Evolutionary conservation across 2,113 vertebrate species (phyloP), one percentile per base, ranked within the genome.

Genomic region (Phrynosoma blainvillii): DNA sequence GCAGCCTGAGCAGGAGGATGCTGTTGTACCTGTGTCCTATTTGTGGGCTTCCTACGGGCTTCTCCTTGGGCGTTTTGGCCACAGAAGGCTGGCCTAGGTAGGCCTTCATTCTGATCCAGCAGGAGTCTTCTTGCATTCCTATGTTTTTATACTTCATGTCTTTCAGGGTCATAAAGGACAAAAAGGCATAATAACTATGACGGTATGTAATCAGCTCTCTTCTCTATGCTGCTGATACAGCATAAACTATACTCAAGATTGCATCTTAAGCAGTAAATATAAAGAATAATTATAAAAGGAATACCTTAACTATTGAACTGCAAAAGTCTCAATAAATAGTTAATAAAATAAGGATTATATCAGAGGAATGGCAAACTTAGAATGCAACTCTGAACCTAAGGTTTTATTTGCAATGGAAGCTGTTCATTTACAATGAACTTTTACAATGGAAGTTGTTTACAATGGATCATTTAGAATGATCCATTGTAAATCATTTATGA

Each of bases 131-230:
- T 27, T 30, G 25, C 25, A 12, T 71, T 71, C 66, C 12, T 30
- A 71, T n/a, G 4, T 54, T 21, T 56, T 59, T 84, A 21, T 89
- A 32, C 90, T 88, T 88, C 90, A 52, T 83, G 95, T 84, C 25
- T 93, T 90, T 80, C 90, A 99, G 98, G 98, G 98, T 32, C 25
- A 82, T 52, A 97, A 96, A 95, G 98, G 98, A 85, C 86, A 92
- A 82, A 90, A 89, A 83, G 97, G 97, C 90, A 47, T 7, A 8
- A 87, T 7, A 84, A 56, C 65, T 80, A 96, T 95, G 95, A 95
- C 82, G 80, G 98, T 98, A 95, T 94, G 97, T 97, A 84, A 93
- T 86, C 11, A 59, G 76, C 89, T 89, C 79, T 52, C 90, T 68
- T 1, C 90, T 59, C n/a, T 2, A 79, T 84, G 16, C 36, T 66